Evolutionary conservation across 92 coral and sea anemone species (phyloP), one percentile per base, ranked within the genome.

Genomic region (Epizoanthus illoricatus): DNA sequence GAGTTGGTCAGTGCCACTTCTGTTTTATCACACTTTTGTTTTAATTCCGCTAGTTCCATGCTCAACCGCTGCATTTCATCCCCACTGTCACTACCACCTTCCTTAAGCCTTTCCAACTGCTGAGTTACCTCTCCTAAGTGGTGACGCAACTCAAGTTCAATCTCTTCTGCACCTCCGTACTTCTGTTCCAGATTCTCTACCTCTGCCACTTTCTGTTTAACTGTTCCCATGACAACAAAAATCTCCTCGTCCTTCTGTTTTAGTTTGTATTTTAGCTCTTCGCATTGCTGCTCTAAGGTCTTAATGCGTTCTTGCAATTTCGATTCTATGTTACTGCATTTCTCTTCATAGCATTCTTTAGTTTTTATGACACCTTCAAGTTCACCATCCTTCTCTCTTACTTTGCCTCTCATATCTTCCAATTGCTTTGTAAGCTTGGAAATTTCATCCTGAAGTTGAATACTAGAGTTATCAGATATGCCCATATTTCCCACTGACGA

Each of bases 81-180:
- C 23, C 24, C 19, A 28, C 20, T 9, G 42, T 86, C 87, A 10
- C 81, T 17, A 47, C 18, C 8, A 16, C 47, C 70, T 15, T 85
- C 85, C 28, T 86, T 71, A 61, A 79, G 56, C 76, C 59, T 85
- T 81, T 88, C 97, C 21, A 91, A 71, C 85, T 94, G 90, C 79
- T 91, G 94, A 12, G 96, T 94, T 7, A 94, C 86, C 69, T 91
- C 94, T 24, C 96, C 96, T 7, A 94, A 81, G 63, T 92, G 96
- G 45, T 91, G 95, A 58, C 98, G 87, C 18, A 94, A 59, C 75
- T 94, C 96, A 7, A 90, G 90, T 84, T 94, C 96, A 7, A 92
- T 87, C 57, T 92, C 98, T 57, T 90, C 90, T 1, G 89, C 79
- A 24, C 84, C 90, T 9, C 87, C 90, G 47, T 69, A 88, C 72